Conservation (phyloP, 1,140 invertebrate genomes). For the Leptestheria dahalacensis region DNA sequence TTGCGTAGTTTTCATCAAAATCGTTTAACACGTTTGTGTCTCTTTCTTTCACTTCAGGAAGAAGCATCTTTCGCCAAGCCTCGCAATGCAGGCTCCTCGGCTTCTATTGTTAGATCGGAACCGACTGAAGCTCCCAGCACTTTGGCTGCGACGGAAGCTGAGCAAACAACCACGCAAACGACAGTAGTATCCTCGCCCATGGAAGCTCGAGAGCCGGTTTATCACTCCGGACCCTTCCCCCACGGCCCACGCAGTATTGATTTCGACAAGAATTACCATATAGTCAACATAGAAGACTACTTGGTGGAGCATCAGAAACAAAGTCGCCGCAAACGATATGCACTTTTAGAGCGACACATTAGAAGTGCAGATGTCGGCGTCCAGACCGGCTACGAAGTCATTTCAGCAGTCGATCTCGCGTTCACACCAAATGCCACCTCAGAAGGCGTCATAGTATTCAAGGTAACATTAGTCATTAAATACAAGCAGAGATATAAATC, state of each 20-base stretch:
- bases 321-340: constrained; percentile 9
- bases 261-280: constrained; percentile 25
- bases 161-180: not conserved
- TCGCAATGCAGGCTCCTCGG: too few relatives aligned
- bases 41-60: too few relatives aligned
- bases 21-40: too few relatives aligned
- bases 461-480: too few relatives aligned
- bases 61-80: too few relatives aligned
- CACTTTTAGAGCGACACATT: constrained; percentile 11
- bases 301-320: not conserved
- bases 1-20: too few relatives aligned
- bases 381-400: constrained; percentile 75
- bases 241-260: constrained; percentile 60
- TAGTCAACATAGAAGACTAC: constrained; percentile 2
- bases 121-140: too few relatives aligned
- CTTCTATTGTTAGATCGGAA: too few relatives aligned
- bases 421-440: constrained; percentile 64
- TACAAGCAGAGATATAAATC: too few relatives aligned
- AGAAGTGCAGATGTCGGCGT: constrained; percentile 66
- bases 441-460: constrained; percentile 55
- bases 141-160: too few relatives aligned
- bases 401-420: constrained; percentile 74
- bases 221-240: constrained; percentile 37
- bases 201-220: not conserved
- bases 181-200: too few relatives aligned